Evolutionary conservation across 2,113 vertebrate genomes (phyloP).

Genomic region (Amazona vittata): DNA sequence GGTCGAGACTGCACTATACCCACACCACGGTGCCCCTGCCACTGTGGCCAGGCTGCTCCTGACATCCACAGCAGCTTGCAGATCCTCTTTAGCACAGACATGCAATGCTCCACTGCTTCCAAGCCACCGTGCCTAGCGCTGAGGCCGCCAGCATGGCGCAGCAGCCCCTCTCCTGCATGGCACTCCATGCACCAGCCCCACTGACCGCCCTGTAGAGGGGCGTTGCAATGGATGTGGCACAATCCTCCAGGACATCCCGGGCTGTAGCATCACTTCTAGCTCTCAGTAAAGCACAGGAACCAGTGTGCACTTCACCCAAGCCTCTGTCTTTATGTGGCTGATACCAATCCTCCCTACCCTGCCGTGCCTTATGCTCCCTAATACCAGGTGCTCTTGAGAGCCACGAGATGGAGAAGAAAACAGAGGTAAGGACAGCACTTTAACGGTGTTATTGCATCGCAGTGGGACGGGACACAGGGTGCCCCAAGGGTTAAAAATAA

Average conservation of each 20-base stretch:
- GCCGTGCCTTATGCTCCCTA: not conserved
- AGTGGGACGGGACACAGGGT: too few relatives aligned
- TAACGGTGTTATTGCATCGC: fast-evolving
- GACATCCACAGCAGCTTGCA: not conserved
- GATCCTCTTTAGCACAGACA: not conserved
- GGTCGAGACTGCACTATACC: fast-evolving
- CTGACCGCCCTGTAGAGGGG: not conserved
- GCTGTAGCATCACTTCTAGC: not conserved
- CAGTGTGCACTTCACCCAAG: not conserved
- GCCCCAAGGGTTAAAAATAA: not conserved
- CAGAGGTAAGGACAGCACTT: not conserved
- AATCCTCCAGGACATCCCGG: too few relatives aligned
- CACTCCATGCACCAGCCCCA: not conserved
- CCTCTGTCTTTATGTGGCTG: not conserved
- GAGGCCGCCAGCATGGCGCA: not conserved
- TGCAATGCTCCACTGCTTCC: not conserved
- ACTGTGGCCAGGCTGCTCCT: not conserved
- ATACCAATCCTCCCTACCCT: not conserved
- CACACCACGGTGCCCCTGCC: not conserved
- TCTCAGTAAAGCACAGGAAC: not conserved
- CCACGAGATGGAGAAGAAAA: not conserved
- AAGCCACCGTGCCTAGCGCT: too few relatives aligned
- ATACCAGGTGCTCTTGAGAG: not conserved
- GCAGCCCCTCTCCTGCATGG: not conserved
- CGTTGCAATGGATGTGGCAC: fast-evolving